Base-by-base conservation (phyloP, 37 sponge, comb jelly and placozoan species). In the Chondrilla cf. caribensis region DNA sequence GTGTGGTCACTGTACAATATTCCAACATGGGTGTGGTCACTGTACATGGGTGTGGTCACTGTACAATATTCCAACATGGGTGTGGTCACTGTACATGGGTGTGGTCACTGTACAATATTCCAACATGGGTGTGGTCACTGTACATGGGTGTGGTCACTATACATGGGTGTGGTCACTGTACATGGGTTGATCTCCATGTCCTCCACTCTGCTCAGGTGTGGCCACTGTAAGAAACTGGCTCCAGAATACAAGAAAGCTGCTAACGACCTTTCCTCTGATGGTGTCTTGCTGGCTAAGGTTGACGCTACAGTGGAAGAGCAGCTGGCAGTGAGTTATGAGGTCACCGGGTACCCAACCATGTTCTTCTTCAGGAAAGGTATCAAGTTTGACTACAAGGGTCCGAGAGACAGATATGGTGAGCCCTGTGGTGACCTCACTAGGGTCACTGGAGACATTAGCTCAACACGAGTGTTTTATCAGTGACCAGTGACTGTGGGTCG, bases 321-420 rank as follows among this genome's bases (percentile, higher is more conserved):
- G 3, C 65, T 88, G 26, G 91, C 82, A 9, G 58, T 60, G 37
- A n/a, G 54, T 55, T 90, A 83, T 65, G 81, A 66, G 17, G 91
- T 90, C 2, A 83, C 84, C 17, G 91, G 91, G 0, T 90, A 86
- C 87, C 91, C 91, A 8, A 90, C 87, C n/a, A 59, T 90, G 29
- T 80, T 81, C 36, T 26, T 86, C 2, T 90, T 90, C 79, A 54
- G 82, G 36, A 81, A 78, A 51, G 91, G 91, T 2, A 59, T 70
- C 28, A 77, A 42, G 77, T 82, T 59, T 62, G 82, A 82, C 14
- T 87, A 82, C 38, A 81, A 73, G 14, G 87, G 87, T 37, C 75
- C 75, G 19, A 35, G 87, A 58, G 82, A 82, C 14, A 65, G 43
- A 31, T 41, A 31, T 44, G 86, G 85, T 84, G 38, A 14, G 51